Percentiles rank a stretch among this genome's conserved stretches.
Evolutionary conservation across 2,888 invertebrate genomes (phyloP).

Genomic region (Drosophila cyrtoloma): DNA sequence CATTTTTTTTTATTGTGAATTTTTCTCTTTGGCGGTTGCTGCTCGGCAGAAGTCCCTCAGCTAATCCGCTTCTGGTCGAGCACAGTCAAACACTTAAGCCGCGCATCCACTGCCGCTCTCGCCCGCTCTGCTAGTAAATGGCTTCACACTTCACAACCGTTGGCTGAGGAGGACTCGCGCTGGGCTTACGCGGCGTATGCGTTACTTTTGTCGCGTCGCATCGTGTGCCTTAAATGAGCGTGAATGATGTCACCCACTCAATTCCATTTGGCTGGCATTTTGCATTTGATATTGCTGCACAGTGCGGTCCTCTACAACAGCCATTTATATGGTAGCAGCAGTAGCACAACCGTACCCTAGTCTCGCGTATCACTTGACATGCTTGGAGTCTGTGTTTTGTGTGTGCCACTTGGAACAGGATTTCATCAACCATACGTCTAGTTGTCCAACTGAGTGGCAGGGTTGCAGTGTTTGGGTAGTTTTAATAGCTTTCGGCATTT

Average conservation of each 20-base stretch:
- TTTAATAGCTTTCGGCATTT: not conserved
- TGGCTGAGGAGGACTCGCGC: constrained; percentile 30
- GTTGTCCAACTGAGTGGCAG: not conserved
- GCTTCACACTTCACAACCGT: constrained; percentile 66
- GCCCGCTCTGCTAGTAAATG: constrained; percentile 46
- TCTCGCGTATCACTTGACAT: constrained; percentile 61
- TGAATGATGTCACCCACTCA: constrained; percentile 44
- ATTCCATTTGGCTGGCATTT: constrained; percentile 72
- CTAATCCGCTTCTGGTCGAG: constrained; percentile 70
- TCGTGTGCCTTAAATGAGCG: constrained; percentile 15
- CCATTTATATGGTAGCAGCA: constrained; percentile 8
- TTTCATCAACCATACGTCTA: not conserved
- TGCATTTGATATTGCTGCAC: constrained; percentile 55
- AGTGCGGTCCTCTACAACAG: constrained; percentile 42
- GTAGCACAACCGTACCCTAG: constrained; percentile 11
- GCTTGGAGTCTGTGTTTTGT: constrained; percentile 25
- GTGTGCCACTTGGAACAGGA: constrained; percentile 1
- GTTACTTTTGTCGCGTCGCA: constrained; percentile 38
- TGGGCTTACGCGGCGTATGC: constrained; percentile 60
- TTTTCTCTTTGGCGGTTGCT: constrained; percentile 29
- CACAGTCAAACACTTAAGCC: constrained; percentile 61
- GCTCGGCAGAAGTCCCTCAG: constrained; percentile 54
- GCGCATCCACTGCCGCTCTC: not conserved
- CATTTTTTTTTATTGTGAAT: constrained; percentile 21
- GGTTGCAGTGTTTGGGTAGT: not conserved